A percentile compares a stretch with the other conserved stretches of the same genome.
phyloP scores from a whole-genome alignment of 2,888 invertebrate species.

The Callyntrura sp. region DNA sequence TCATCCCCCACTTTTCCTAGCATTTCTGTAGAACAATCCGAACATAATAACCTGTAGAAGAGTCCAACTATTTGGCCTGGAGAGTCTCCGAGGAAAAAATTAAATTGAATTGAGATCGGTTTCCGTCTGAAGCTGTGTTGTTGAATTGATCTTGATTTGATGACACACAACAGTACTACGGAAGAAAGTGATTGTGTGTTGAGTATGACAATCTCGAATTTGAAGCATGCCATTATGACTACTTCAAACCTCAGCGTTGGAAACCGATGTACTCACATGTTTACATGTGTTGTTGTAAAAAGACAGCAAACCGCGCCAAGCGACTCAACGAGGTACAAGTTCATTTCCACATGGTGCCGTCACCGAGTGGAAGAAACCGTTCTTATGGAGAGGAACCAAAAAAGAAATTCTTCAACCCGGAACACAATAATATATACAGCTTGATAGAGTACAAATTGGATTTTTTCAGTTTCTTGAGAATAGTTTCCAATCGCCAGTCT shows the following conservation, averaged over 20 bases:
- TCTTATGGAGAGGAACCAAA: too few species aligned
- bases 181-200: too few species aligned
- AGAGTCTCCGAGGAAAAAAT: background rate
- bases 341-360: constrained; percentile 22
- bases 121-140: constrained; percentile 14
- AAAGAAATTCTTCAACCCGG: background rate
- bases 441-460: constrained; percentile 50
- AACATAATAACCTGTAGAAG: background rate
- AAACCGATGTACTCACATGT: background rate
- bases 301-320: background rate
- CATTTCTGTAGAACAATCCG: too few species aligned
- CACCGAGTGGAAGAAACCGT: background rate
- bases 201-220: background rate
- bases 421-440: constrained; percentile 6
- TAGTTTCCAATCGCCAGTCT: background rate
- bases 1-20: too few species aligned
- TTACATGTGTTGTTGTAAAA: background rate
- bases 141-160: constrained; percentile 52
- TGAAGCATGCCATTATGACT: background rate
- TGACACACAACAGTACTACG: constrained; percentile 12
- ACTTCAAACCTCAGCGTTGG: background rate
- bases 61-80: background rate
- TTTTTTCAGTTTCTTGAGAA: constrained; percentile 35
- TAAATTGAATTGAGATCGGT: constrained; percentile 47
- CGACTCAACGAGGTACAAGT: constrained; percentile 1